Base-by-base conservation (phyloP, 2,797 vertebrate genomes). In the Clarias pachynema region DNA sequence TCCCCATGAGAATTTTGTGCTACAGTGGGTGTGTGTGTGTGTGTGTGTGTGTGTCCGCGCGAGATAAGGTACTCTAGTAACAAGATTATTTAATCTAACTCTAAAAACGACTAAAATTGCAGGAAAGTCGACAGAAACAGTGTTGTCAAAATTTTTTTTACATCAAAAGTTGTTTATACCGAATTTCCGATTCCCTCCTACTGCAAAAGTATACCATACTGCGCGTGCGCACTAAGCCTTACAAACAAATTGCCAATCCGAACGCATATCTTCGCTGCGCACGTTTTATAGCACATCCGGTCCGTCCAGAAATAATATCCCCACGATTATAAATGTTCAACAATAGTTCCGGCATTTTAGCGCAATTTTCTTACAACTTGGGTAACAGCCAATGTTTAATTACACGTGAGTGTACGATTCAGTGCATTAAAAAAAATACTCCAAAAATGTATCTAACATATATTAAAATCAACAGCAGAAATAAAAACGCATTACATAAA, bases 401-500 rank as follows among this genome's bases (percentile, higher is more conserved):
- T 2, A 4, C 60, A 44, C 49, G n/a, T 2, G 0, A 4, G 9
- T 22, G 18, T 31, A 53, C 6, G 0, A 65, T n/a, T 65, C 1
- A 29, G 6, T 22, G 10, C 1, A 62, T 16, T 62, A 37, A 77
- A 9, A 53, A n/a, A 63, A 79, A 8, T 0, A 20, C 22, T n/a
- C 31, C 10, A 10, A 53, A 31, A 78, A 85, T 49, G 15, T 56
- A 70, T 37, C 0, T 4, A 63, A 14, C 1, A 44, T 56, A 65
- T 60, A 26, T 37, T 40, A 16, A 26, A 29, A 26, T 83, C 37
- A 1, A 44, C 12, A 31, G 8, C 26, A 40, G 4, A n/a, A 40
- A 79, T 62, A 84, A 81, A 87, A 24, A 26, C 53, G 63, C 4
- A n/a, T 18, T 57, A 6, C 2, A 8, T 69, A 34, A 69, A 78